Evolutionary conservation across 1,140 invertebrate genomes (phyloP), one percentile per base, ranked within the genome.

Genomic region (Cydia splendana): DNA sequence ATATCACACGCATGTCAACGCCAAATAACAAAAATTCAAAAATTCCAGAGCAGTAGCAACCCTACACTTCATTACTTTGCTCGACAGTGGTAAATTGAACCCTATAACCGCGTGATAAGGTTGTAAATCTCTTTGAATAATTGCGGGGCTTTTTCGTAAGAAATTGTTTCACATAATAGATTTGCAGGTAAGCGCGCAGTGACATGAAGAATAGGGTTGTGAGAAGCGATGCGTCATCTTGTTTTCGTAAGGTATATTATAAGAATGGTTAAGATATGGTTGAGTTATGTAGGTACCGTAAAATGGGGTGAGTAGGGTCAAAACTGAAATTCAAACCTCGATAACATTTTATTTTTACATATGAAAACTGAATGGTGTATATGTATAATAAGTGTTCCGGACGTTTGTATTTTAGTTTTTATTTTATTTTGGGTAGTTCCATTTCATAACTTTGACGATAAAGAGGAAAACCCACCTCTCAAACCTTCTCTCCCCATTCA

Each of bases 161-260:
- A 62, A 24, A 62, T 62, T 62, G 57, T 62, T 62, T 62, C 57
- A 62, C 57, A 62, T 62, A 24, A 62, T 62, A 62, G 20, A 62
- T 62, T 62, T 62, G 57, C 20, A 62, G 57, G 57, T 62, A 62
- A 20, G 57, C 57, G 57, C 57, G 7, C 57, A 9, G 57, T 24
- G 57, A 62, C 57, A 24, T 24, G 57, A 62, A 10, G 57, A 62
- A 62, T 62, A 62, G 57, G 57, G 57, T 62, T 62, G 57, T 24
- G 20, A 62, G 57, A 62, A 18, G 51, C 20, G n/a, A 24, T 24
- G 6, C 12, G 24, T 62, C 57, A 62, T 57, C 53, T 62, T 62
- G 20, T n/a, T 20, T 62, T 20, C 53, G 57, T n/a, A n/a, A n/a
- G n/a, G n/a, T n/a, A n/a, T n/a, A n/a, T n/a, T n/a, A n/a, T n/a